These are phyloP conservation scores for Incurvaria masculella DNA, from an alignment of 2,888 invertebrate species.

Conservation along the genomic window DNA sequence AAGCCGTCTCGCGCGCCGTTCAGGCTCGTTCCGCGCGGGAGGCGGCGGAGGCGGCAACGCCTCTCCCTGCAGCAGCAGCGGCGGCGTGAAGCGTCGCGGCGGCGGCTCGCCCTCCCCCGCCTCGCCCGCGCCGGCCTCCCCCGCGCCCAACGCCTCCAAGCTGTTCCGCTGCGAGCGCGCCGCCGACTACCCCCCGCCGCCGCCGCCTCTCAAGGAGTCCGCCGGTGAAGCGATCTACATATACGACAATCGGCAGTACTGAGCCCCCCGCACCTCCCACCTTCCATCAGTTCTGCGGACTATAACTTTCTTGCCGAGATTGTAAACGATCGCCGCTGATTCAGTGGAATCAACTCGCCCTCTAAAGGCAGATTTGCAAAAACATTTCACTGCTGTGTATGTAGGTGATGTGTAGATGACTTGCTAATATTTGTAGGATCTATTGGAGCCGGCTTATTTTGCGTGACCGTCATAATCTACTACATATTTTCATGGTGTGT, in stretches of 20 bases:
- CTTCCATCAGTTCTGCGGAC: not conserved
- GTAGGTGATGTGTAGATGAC: too few species aligned
- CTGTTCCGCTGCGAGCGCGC: conserved; percentile 42
- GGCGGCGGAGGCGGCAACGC: conserved; percentile 36
- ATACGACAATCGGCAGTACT: conserved; percentile 46
- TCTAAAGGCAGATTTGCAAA: too few species aligned
- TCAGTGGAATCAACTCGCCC: too few species aligned
- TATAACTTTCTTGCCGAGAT: too few species aligned
- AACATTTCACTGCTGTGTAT: too few species aligned
- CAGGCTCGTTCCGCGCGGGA: conserved; percentile 60
- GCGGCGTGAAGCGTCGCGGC: conserved; percentile 48
- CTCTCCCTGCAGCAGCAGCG: too few species aligned
- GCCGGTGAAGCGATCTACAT: conserved; percentile 65
- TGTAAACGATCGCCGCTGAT: too few species aligned
- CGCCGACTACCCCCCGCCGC: conserved; percentile 43
- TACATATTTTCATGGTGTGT: too few species aligned
- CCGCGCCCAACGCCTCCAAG: conserved; percentile 50
- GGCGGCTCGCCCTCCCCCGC: conserved; percentile 35
- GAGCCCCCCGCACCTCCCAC: conserved; percentile 1
- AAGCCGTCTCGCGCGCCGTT: conserved; percentile 62
- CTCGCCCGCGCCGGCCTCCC: conserved; percentile 46
- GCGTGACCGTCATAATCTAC: too few species aligned
- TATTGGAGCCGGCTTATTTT: too few species aligned
- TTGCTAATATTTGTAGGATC: not conserved
- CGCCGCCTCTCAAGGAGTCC: conserved; percentile 57